Conservation (phyloP, 2,113 vertebrate genomes). For the Amblyornis subalaris region DNA sequence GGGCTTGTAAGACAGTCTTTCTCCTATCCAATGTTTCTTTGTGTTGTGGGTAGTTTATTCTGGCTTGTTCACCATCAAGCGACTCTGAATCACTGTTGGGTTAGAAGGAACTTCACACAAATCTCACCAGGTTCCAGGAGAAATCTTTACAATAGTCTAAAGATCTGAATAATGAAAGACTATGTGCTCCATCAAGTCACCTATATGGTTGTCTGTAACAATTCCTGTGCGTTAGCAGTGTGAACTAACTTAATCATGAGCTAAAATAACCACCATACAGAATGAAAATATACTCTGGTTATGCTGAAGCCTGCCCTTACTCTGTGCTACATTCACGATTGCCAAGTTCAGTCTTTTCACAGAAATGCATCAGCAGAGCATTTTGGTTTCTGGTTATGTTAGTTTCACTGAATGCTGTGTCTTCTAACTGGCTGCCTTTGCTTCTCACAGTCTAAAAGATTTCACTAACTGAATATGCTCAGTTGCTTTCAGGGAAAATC, state of each 20-base stretch:
- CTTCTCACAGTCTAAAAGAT: neutral
- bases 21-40: neutral
- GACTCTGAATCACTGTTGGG: neutral
- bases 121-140: neutral
- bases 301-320: neutral
- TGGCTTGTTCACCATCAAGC: neutral
- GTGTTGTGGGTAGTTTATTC: neutral
- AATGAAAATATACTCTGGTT: neutral
- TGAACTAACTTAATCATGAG: neutral
- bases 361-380: neutral
- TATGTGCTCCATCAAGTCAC: neutral
- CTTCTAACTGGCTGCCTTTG: neutral
- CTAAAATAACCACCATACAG: neutral
- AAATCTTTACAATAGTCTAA: neutral
- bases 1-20: neutral
- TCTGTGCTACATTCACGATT: rapidly evolving
- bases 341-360: neutral
- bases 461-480: neutral
- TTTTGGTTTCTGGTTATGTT: neutral
- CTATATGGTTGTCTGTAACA: neutral
- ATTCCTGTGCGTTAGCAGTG: neutral
- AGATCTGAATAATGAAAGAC: neutral
- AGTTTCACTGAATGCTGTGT: neutral
- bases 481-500: neutral
- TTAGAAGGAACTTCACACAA: neutral